phyloP scores from a whole-genome alignment of 2,888 invertebrate species.

The Stegana nigrithorax region DNA sequence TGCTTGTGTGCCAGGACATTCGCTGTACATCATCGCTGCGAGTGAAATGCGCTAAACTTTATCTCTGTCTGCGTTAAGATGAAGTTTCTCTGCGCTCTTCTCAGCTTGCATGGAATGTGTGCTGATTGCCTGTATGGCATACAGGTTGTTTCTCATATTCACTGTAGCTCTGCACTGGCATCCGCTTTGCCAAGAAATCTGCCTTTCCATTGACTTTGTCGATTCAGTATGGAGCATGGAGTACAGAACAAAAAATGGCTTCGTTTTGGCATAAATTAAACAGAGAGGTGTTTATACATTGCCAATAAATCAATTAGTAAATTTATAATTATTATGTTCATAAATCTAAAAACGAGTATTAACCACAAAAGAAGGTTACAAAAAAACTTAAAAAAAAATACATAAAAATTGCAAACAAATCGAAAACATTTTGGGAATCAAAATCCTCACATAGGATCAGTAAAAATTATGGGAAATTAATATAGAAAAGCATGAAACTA shows the following conservation, averaged over 20 bases:
- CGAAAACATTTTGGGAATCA: too few relatives aligned
- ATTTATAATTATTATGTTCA: slow-evolving; percentile 65
- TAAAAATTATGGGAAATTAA: too few relatives aligned
- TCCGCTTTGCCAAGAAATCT: slow-evolving; percentile 24
- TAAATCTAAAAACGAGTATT: slow-evolving; percentile 58
- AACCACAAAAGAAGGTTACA: too few relatives aligned
- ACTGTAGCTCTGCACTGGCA: neutral
- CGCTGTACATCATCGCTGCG: slow-evolving; percentile 55
- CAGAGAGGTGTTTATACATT: neutral
- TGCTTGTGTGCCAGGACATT: slow-evolving; percentile 56
- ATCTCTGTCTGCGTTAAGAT: slow-evolving; percentile 6
- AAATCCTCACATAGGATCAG: too few relatives aligned
- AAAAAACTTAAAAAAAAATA: too few relatives aligned
- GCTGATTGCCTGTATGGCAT: slow-evolving; percentile 50
- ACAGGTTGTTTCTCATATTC: slow-evolving; percentile 35
- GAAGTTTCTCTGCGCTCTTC: slow-evolving; percentile 12
- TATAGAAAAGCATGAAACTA: too few relatives aligned
- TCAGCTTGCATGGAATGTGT: slow-evolving; percentile 20
- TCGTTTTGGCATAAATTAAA: slow-evolving; percentile 5
- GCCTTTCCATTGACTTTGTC: neutral
- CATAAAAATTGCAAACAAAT: too few relatives aligned
- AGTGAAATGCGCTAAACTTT: slow-evolving; percentile 21
- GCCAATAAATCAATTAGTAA: slow-evolving; percentile 63
- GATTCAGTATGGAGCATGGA: neutral
- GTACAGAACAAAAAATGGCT: neutral